These are phyloP conservation scores for Norana najaformis DNA, from an alignment of 2,888 invertebrate species.

Conservation along the genomic window DNA sequence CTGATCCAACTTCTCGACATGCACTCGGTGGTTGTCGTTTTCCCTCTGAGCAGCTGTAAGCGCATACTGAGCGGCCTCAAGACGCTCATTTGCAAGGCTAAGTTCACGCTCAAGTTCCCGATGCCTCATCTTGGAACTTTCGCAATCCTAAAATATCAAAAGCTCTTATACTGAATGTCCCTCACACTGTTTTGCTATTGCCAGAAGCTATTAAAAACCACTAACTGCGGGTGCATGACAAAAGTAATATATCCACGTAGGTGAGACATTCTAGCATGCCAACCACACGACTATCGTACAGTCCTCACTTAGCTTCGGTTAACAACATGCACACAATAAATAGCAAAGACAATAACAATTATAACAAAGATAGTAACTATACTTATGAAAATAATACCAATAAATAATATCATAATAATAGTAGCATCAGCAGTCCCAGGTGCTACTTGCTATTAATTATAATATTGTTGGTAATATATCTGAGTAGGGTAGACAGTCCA, in stretches of 20 bases:
- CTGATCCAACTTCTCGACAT: conserved; percentile 52
- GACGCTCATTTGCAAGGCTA: conserved; percentile 43
- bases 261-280: too few relatives aligned
- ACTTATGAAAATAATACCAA: too few relatives aligned
- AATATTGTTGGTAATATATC: too few relatives aligned
- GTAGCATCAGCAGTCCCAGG: too few relatives aligned
- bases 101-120: conserved; percentile 54
- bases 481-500: too few relatives aligned
- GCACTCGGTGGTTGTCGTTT: conserved; percentile 48
- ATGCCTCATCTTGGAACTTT: conserved; percentile 41
- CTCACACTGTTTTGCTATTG: not conserved
- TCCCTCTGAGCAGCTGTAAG: conserved; percentile 42
- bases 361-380: too few relatives aligned
- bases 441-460: too few relatives aligned
- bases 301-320: too few relatives aligned
- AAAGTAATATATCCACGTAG: too few relatives aligned
- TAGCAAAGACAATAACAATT: not conserved
- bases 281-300: too few relatives aligned
- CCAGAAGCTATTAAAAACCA: not conserved
- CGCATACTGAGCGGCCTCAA: conserved; percentile 43
- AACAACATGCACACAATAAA: not conserved
- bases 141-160: conserved; percentile 49
- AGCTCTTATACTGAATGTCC: not conserved
- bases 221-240: not conserved
- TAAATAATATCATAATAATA: too few relatives aligned